Percentiles rank a stretch among this genome's conserved stretches.
phyloP scores from a whole-genome alignment of 2,113 vertebrate genomes.

The Engystomops pustulosus region DNA sequence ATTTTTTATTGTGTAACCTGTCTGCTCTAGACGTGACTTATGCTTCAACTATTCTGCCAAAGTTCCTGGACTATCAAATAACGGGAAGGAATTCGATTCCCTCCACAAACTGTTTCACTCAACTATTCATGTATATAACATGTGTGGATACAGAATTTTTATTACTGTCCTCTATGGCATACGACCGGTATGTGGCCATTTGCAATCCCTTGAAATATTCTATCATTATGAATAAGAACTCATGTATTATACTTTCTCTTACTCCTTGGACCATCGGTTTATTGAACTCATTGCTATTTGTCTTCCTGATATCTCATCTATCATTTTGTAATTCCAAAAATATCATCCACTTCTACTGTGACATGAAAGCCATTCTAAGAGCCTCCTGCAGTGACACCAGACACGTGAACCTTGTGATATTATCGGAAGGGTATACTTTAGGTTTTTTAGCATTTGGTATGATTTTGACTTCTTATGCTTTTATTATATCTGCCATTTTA shows the following conservation, averaged over 20 bases:
- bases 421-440: too few species aligned
- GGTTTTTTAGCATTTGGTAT: constrained; percentile 48
- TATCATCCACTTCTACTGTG: constrained; percentile 64
- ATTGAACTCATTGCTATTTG: neutral
- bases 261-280: neutral
- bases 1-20: constrained; percentile 8
- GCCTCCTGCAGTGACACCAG: too few species aligned
- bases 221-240: neutral
- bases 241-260: neutral
- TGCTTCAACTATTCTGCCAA: constrained; percentile 18
- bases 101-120: neutral
- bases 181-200: constrained; percentile 29
- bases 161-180: neutral
- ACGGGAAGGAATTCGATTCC: neutral
- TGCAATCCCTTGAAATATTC: constrained; percentile 9
- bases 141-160: constrained; percentile 39
- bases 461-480: constrained; percentile 59
- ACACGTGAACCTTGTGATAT: too few species aligned
- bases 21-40: constrained; percentile 57
- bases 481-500: neutral
- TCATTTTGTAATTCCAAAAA: neutral
- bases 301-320: neutral
- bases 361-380: constrained; percentile 62
- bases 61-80: neutral
- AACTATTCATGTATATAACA: constrained; percentile 20